Evolutionary conservation across 2,113 vertebrate species (phyloP).

Genomic region (Clarias gariepinus): DNA sequence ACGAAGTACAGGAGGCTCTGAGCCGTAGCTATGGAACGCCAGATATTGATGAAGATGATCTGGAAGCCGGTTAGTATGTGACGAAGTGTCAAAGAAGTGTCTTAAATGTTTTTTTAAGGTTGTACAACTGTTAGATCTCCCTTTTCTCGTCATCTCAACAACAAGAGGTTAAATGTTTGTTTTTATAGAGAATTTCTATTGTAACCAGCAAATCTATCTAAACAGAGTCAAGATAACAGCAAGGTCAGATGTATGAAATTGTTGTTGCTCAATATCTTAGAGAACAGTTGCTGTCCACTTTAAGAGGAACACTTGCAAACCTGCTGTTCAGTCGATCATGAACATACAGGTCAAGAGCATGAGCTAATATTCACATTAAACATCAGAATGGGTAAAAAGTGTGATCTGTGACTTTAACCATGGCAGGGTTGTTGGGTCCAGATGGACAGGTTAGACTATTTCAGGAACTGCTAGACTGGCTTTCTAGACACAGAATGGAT

Average conservation of each 20-base stretch:
- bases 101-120: neutral
- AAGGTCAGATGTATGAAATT: neutral
- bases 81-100: no score
- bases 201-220: neutral
- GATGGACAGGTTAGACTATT: no score
- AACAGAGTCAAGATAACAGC: neutral
- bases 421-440: no score
- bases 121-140: neutral
- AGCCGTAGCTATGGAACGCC: constrained; percentile 94
- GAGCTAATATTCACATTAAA: no score
- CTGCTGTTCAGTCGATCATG: no score
- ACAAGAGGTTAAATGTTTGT: neutral
- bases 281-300: no score
- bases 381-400: no score
- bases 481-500: no score
- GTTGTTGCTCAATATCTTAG: neutral
- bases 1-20: constrained; percentile 90
- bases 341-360: no score
- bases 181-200: neutral
- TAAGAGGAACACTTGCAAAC: no score
- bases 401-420: no score
- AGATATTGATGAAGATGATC: constrained; percentile 92
- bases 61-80: constrained; percentile 85
- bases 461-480: no score
- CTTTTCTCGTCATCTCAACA: neutral